Conservation (phyloP, 1,140 invertebrate genomes). For the Ruditapes philippinarum region DNA sequence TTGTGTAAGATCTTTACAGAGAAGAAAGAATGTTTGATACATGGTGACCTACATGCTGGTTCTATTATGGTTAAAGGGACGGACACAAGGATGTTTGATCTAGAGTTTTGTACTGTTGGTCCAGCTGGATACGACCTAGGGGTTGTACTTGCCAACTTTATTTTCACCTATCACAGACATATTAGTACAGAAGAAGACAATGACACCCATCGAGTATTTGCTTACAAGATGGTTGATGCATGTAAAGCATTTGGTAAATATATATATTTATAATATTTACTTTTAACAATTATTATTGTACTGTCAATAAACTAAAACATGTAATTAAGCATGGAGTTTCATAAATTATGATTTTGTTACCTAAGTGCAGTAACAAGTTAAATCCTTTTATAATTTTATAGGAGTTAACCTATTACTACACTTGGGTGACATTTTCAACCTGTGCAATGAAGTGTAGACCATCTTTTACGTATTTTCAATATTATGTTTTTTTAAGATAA, state of each 20-base stretch:
- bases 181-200: slow-evolving; percentile 73
- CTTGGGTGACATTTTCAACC: no score
- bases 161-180: slow-evolving; percentile 77
- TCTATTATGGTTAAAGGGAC: slow-evolving; percentile 75
- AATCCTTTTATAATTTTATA: no score
- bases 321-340: no score
- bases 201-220: slow-evolving; percentile 72
- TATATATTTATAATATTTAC: no score
- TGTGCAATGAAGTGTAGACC: no score
- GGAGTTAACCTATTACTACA: no score
- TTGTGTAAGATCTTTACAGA: slow-evolving; percentile 75
- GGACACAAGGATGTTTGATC: slow-evolving; percentile 74
- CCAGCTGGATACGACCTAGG: slow-evolving; percentile 77
- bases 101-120: slow-evolving; percentile 78
- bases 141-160: slow-evolving; percentile 76
- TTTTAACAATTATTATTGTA: no score
- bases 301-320: no score
- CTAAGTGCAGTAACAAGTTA: no score
- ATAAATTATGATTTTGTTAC: no score
- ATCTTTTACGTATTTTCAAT: no score
- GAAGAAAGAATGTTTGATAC: slow-evolving; percentile 80
- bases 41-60: slow-evolving; percentile 81
- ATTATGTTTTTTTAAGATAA: no score
- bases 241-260: slow-evolving; percentile 74
- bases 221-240: slow-evolving; percentile 73